These are phyloP conservation scores for Prunella strophiata DNA, from an alignment of 2,797 vertebrate genomes.

Conservation along the genomic window DNA sequence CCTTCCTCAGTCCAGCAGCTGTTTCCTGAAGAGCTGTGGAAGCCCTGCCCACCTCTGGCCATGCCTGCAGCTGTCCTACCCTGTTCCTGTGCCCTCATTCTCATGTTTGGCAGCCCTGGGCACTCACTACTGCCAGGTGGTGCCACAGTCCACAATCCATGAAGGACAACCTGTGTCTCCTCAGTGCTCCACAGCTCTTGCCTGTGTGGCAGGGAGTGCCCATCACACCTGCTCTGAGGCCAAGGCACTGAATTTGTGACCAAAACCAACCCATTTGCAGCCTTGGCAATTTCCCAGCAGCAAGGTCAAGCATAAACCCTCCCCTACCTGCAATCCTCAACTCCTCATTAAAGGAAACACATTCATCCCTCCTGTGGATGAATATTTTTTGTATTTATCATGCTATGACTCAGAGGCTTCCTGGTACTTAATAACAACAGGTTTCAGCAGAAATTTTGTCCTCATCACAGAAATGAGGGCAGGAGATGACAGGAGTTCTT, in stretches of 20 bases:
- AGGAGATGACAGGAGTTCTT: neutral
- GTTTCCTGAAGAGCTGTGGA: neutral
- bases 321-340: neutral
- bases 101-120: neutral
- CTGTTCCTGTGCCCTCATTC: too few relatives aligned
- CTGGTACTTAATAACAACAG: neutral
- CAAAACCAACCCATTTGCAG: neutral
- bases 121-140: neutral
- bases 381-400: fast-evolving
- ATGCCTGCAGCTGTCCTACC: neutral
- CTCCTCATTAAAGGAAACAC: neutral
- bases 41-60: neutral
- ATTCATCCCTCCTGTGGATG: neutral
- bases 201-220: neutral
- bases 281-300: neutral
- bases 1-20: neutral
- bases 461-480: neutral
- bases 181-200: fast-evolving
- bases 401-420: neutral
- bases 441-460: neutral
- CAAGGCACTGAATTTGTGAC: neutral
- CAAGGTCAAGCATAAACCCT: neutral
- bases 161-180: neutral
- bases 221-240: fast-evolving
- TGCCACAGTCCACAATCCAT: neutral